Evolutionary conservation across 2,888 invertebrate species (phyloP), one percentile per base, ranked within the genome.

Genomic region (Athripsodes cinereus): DNA sequence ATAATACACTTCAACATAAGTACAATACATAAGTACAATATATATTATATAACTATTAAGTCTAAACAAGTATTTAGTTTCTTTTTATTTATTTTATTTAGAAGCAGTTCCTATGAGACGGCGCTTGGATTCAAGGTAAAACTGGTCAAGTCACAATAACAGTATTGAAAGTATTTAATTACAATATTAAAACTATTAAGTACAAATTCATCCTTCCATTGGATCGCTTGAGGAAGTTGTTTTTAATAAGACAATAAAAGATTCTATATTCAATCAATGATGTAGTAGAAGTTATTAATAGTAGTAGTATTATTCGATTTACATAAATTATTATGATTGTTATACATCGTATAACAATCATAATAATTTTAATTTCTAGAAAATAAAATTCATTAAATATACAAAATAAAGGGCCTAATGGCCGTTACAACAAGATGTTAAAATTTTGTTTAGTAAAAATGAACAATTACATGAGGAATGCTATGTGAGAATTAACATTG

Each of bases 31-130:
- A 6, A 6, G 10, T 26, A 26, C 26, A 26, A 26, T 26, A 59
- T 52, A 55, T n/a, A n/a, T n/a, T 62, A 53, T 49, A 59, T 52
- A 55, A 57, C 59, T 59, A 61, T 61, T 59, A 63, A 3, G 55
- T 63, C 63, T 63, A 63, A 59, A 61, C 61, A 63, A 61, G 63
- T 61, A 55, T 59, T 13, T 13, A 3, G 13, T 40, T 40, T 40
- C 13, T n/a, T 34, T 59, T 63, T 58, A 52, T 55, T 61, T 59
- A 57, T 55, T 60, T 61, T 8, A 8, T 6, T 26, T 8, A 55
- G 35, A 61, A 61, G 61, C 61, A 58, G 61, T 40, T 40, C 40
- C 2, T 40, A 40, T 40, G n/a, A 40, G 13, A 40, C 40, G 40
- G 40, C 40, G 16, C 40, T 40, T 3, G 40, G 40, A 40, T 16